Base-by-base conservation (phyloP, 1,140 invertebrate genomes). In the Laupala kohalensis region DNA sequence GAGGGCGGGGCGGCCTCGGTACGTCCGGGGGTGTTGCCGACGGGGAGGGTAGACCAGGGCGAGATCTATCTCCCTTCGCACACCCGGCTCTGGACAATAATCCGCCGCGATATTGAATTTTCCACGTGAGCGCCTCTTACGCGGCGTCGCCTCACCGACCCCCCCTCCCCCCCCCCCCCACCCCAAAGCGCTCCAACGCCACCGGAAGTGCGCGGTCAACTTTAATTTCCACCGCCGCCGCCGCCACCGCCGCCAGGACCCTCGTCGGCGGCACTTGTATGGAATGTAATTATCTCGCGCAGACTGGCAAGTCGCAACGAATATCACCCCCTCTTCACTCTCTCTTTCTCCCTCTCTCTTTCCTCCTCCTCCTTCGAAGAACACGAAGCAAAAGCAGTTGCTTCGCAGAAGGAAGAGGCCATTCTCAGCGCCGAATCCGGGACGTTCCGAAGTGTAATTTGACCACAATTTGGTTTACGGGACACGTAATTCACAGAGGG, bases 41-140 rank as follows among this genome's bases (percentile, higher is more conserved):
- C 30, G 30, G 30, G 6, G 30, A 37, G 6, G 30, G 30, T 15
- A 37, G 30, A 15, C 30, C 6, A 15, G 6, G 30, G 30, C 30
- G 30, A 15, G 30, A 37, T 37, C 30, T 37, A 37, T 37, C 30
- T 37, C 30, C 30, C 30, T n/a, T 15, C 30, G 30, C 30, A 37
- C 30, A 37, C 30, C 30, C 30, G 30, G 28, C 67, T 5, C 26
- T 23, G 67, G 67, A 71, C 70, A 71, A 71, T 71, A 71, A 71
- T 71, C 70, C 70, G 28, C 27, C 70, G 28, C 65, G 71, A 72
- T 72, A 72, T 72, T 72, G 71, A 72, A 72, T 72, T 69, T 72
- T 72, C 65, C 71, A 28, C 71, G 29, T 67, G 71, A 26, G 29
- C 66, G 71, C 64, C 71, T 69, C 65, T 69, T 71, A 26, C 30